phyloP scores from a whole-genome alignment of 53 echinoderm and acorn worm species.

The Mesocentrotus franciscanus region DNA sequence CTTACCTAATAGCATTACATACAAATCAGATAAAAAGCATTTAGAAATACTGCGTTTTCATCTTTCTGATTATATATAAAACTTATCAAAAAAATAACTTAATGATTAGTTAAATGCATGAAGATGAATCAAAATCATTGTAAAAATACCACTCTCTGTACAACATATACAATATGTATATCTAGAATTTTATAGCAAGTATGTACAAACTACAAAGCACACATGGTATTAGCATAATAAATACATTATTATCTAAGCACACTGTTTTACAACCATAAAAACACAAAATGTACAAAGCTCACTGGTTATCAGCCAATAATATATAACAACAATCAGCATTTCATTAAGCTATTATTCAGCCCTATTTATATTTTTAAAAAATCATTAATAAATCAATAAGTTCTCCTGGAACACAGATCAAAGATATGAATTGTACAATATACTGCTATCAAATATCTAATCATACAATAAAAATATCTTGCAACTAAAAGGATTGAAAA shows the following conservation, averaged over 20 bases:
- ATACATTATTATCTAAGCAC: neutral
- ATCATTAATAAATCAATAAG: neutral
- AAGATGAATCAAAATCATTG: neutral
- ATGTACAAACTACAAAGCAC: constrained; percentile 35
- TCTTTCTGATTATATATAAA: neutral
- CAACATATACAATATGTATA: neutral
- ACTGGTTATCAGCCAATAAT: neutral
- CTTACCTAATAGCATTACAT: neutral
- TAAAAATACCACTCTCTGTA: neutral
- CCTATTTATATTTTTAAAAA: neutral
- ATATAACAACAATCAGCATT: neutral
- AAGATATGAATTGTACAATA: neutral
- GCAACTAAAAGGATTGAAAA: neutral
- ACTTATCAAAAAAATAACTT: neutral
- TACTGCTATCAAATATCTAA: neutral
- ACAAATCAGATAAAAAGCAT: neutral
- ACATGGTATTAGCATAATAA: neutral
- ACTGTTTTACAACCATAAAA: neutral
- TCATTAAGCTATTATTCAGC: neutral
- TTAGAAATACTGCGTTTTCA: neutral
- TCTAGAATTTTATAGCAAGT: neutral
- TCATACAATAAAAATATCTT: neutral
- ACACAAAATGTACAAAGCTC: neutral
- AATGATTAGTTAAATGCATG: neutral
- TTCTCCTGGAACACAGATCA: neutral